Percentiles rank a stretch among this genome's conserved stretches.
Evolutionary conservation across 2,888 invertebrate species (phyloP).

Genomic region (Sthenelais limicola): DNA sequence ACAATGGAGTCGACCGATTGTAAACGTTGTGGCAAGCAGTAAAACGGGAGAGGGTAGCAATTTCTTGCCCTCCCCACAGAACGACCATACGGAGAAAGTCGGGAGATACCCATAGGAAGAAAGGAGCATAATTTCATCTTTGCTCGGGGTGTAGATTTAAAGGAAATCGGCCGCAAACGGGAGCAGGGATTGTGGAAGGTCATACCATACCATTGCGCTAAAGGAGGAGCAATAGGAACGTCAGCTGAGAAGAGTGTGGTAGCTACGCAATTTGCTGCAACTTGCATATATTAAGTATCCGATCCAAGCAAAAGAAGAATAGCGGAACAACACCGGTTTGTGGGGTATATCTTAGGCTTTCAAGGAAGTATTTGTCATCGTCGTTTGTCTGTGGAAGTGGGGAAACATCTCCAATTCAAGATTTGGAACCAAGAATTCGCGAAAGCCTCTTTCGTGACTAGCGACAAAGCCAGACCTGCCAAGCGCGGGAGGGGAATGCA

Average conservation of each 20-base stretch:
- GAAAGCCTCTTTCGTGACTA: neutral
- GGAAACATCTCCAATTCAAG: neutral
- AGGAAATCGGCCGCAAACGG: slow-evolving; percentile 9
- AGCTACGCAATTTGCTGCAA: slow-evolving; percentile 23
- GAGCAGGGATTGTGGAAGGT: neutral
- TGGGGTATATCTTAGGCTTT: slow-evolving; percentile 35
- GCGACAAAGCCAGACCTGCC: too few relatives aligned
- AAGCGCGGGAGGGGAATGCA: too few relatives aligned
- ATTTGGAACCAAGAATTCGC: slow-evolving; percentile 3
- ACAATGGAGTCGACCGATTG: slow-evolving; percentile 41
- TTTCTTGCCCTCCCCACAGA: slow-evolving; percentile 21
- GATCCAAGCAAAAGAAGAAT: too few relatives aligned
- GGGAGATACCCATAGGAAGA: slow-evolving; percentile 30
- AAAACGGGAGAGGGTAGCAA: slow-evolving; percentile 34
- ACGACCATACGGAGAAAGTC: slow-evolving; percentile 32
- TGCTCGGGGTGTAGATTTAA: neutral
- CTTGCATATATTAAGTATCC: slow-evolving; percentile 5
- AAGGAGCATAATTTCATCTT: slow-evolving; percentile 19
- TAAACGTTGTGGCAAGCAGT: slow-evolving; percentile 11
- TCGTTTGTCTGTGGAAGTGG: slow-evolving; percentile 35
- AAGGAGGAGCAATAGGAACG: neutral
- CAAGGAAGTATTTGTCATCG: slow-evolving; percentile 31
- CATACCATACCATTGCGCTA: too few relatives aligned
- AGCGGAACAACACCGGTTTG: neutral
- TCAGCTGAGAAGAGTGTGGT: slow-evolving; percentile 2